Evolutionary conservation across 2,888 invertebrate genomes (phyloP).

Genomic region (Parnassius orleans): DNA sequence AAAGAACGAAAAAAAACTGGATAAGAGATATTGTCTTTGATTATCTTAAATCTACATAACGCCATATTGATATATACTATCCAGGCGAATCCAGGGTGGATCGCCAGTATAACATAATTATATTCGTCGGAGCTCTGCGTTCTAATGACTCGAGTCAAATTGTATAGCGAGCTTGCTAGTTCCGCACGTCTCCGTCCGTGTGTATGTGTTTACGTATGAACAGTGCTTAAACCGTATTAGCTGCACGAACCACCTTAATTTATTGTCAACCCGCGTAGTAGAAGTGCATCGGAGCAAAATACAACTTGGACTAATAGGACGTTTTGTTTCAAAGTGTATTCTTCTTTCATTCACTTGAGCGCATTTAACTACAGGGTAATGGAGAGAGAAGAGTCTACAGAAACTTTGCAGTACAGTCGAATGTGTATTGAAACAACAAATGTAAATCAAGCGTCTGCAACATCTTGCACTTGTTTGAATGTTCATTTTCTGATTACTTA

Average conservation of each 20-base stretch:
- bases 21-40: too few relatives aligned
- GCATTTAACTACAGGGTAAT: slow-evolving; percentile 1
- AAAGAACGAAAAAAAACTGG: too few relatives aligned
- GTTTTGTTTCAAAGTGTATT: slow-evolving; percentile 32
- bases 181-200: slow-evolving; percentile 28
- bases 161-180: slow-evolving; percentile 31
- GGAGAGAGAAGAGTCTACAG: not conserved
- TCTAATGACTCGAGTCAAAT: slow-evolving; percentile 34
- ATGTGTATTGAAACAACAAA: slow-evolving; percentile 21
- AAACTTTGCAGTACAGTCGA: slow-evolving; percentile 16
- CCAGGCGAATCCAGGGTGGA: too few relatives aligned
- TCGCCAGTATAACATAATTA: too few relatives aligned
- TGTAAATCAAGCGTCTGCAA: slow-evolving; percentile 9
- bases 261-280: slow-evolving; percentile 34
- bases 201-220: slow-evolving; percentile 31
- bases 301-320: slow-evolving; percentile 33
- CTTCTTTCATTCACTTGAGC: slow-evolving; percentile 16
- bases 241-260: slow-evolving; percentile 37
- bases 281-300: slow-evolving; percentile 32
- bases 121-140: slow-evolving; percentile 19
- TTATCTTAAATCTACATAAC: too few relatives aligned
- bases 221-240: slow-evolving; percentile 37
- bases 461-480: slow-evolving; percentile 3
- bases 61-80: too few relatives aligned
- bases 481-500: slow-evolving; percentile 14